phyloP scores from a whole-genome alignment of 2,113 vertebrate species.

The Progne subis region DNA sequence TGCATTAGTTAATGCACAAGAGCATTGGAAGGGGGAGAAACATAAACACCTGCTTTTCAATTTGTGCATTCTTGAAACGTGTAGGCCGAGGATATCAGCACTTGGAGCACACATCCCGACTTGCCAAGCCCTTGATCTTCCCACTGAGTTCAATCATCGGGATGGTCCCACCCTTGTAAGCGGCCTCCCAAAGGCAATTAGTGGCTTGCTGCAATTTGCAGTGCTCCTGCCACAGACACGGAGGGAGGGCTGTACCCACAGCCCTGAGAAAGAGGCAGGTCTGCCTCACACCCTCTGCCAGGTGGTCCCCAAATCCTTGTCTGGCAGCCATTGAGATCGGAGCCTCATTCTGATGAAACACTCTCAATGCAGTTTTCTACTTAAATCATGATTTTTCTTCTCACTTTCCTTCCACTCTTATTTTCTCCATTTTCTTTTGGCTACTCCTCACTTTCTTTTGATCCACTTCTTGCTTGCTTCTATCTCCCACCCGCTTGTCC shows the following conservation, averaged over 20 bases:
- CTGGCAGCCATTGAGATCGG: accelerated
- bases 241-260: neutral
- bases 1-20: neutral
- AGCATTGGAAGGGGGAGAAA: neutral
- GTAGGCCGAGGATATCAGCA: neutral
- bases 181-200: conserved; percentile 20
- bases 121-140: conserved; percentile 38
- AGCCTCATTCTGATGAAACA: neutral
- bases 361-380: neutral
- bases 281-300: neutral
- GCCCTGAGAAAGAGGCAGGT: neutral
- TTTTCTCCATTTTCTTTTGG: neutral
- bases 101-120: neutral
- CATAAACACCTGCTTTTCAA: neutral
- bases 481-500: neutral
- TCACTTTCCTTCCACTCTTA: neutral
- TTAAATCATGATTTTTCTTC: neutral
- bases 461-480: neutral
- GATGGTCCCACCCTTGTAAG: neutral
- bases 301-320: neutral
- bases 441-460: neutral
- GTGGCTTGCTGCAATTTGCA: neutral
- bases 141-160: neutral
- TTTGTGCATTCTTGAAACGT: neutral
- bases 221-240: neutral